Percentiles rank a stretch among this genome's conserved stretches.
Evolutionary conservation across 2,113 vertebrate genomes (phyloP).

Genomic region (Xiphophorus maculatus): DNA sequence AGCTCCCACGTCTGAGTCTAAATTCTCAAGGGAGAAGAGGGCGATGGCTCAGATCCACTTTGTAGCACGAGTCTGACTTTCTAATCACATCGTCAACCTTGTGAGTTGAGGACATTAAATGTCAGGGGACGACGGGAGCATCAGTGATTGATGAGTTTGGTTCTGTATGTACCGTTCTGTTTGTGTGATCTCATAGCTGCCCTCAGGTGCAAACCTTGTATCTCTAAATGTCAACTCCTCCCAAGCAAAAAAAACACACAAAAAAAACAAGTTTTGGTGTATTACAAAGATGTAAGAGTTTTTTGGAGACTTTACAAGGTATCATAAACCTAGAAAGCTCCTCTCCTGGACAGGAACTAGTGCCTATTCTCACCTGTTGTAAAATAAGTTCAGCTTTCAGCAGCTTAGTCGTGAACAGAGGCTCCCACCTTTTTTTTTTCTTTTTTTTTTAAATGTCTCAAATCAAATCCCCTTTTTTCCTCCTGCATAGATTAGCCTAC

Average conservation of each 20-base stretch:
- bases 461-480: slow-evolving; percentile 41
- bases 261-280: background rate
- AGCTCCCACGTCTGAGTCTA: slow-evolving; percentile 2
- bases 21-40: slow-evolving; percentile 19
- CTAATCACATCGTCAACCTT: slow-evolving; percentile 90
- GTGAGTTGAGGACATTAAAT: slow-evolving; percentile 92
- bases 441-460: slow-evolving; percentile 38
- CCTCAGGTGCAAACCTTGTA: slow-evolving; percentile 33
- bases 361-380: slow-evolving; percentile 15
- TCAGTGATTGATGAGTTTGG: slow-evolving; percentile 72
- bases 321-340: background rate
- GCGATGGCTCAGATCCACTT: slow-evolving; percentile 67
- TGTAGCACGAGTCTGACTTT: slow-evolving; percentile 59
- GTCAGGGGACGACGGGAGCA: slow-evolving; percentile 74
- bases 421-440: background rate
- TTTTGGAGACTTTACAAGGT: background rate
- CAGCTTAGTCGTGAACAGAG: slow-evolving; percentile 20
- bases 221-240: slow-evolving; percentile 48
- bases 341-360: background rate
- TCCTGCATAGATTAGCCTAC: slow-evolving; percentile 64
- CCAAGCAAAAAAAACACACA: background rate
- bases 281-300: background rate
- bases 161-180: slow-evolving; percentile 58
- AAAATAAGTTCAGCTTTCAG: slow-evolving; percentile 17
- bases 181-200: slow-evolving; percentile 46